Conservation (phyloP, 2,113 vertebrate genomes). For the Prietella phreatophila region DNA sequence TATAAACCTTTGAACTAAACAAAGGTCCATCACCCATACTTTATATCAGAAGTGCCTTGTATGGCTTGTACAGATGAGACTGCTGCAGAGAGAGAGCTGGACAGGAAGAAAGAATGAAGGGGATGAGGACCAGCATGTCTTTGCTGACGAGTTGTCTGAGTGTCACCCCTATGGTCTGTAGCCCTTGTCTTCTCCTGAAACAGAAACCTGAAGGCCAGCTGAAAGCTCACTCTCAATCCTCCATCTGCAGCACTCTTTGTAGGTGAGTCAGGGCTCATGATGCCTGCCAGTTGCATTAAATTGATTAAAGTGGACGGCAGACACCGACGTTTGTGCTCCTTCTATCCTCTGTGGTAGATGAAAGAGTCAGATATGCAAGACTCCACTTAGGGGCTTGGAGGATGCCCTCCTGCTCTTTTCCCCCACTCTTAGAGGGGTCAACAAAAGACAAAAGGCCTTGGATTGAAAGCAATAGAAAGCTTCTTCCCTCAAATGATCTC, state of each 20-base stretch:
- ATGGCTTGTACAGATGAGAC: conserved; percentile 70
- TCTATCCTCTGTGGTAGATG: conserved; percentile 89
- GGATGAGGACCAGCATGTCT: conserved; percentile 75
- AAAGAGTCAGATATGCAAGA: conserved; percentile 79
- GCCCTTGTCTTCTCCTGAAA: conserved; percentile 63
- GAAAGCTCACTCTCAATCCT: conserved; percentile 77
- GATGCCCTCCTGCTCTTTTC: conserved; percentile 49
- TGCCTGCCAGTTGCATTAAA: conserved; percentile 87
- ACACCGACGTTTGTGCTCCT: conserved; percentile 78
- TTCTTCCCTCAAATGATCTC: conserved; percentile 94
- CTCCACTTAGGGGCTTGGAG: conserved; percentile 75
- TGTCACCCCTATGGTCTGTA: conserved; percentile 75
- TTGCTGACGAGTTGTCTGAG: conserved; percentile 71
- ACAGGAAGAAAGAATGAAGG: conserved; percentile 60
- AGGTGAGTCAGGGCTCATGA: conserved; percentile 75
- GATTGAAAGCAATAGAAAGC: conserved; percentile 84
- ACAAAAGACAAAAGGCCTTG: conserved; percentile 84
- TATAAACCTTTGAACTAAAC: conserved; percentile 98
- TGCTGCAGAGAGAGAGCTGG: conserved; percentile 66
- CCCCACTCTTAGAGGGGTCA: conserved; percentile 88
- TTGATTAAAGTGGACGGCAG: conserved; percentile 92
- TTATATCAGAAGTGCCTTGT: conserved; percentile 82
- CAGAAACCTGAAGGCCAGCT: conserved; percentile 64
- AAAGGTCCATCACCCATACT: conserved; percentile 88
- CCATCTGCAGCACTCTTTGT: conserved; percentile 90